Conservation (phyloP, 2,888 invertebrate species). For the Calliopum simillimum region DNA sequence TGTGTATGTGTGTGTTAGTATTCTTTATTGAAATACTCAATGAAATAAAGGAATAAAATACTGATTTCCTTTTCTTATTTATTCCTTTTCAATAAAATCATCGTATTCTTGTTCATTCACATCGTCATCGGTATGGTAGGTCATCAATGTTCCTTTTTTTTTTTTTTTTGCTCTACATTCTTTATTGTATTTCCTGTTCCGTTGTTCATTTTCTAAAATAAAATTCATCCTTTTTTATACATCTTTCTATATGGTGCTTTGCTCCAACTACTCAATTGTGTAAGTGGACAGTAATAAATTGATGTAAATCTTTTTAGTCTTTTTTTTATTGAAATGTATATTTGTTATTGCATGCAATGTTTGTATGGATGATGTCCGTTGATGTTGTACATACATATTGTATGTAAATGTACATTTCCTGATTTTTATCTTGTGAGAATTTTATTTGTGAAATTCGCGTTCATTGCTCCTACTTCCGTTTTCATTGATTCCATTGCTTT, state of each 20-base stretch:
- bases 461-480: constrained; percentile 10
- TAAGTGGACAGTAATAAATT: constrained; percentile 60
- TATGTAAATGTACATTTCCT: background rate
- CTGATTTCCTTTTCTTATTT: constrained; percentile 9
- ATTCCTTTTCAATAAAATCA: constrained; percentile 11
- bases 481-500: constrained; percentile 5
- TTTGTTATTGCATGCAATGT: constrained; percentile 48
- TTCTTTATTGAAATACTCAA: constrained; percentile 35
- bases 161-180: background rate
- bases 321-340: constrained; percentile 49
- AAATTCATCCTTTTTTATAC: constrained; percentile 27
- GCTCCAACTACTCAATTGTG: constrained; percentile 40
- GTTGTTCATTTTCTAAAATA: constrained; percentile 38
- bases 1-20: constrained; percentile 1
- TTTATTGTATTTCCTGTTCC: constrained; percentile 33
- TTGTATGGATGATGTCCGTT: background rate
- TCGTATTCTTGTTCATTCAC: background rate
- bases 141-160: background rate
- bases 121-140: too few species aligned
- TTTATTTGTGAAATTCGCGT: background rate
- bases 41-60: constrained; percentile 26
- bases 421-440: background rate
- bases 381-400: constrained; percentile 37
- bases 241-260: constrained; percentile 9
- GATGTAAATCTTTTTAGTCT: constrained; percentile 53